Evolutionary conservation across 2,113 vertebrate genomes (phyloP), one percentile per base, ranked within the genome.

Genomic region (Rhodinocichla rosea): DNA sequence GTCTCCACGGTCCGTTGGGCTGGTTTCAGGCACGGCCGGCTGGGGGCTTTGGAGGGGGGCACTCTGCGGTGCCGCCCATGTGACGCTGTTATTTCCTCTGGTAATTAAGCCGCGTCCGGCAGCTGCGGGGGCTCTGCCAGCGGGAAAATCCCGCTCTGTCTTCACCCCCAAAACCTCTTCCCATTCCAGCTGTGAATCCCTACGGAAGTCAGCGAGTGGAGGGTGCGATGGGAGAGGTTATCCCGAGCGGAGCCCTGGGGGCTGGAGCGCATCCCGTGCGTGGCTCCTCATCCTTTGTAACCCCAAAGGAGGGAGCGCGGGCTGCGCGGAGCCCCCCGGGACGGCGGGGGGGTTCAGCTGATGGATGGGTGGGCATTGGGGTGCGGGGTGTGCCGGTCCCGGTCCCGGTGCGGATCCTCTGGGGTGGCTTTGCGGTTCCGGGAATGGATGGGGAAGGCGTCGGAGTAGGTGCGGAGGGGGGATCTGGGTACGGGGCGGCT

Each of bases 121-220:
- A 33, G 53, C 53, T 21, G 30, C 30, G 30, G 53, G 53, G 53
- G 53, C 33, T 83, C 52, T 20, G 62, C 52, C 69, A 15, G 21
- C 2, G 27, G 33, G 15, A 20, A 7, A 60, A 59, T 1, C 28
- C 8, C 30, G 53, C 28, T 67, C 47, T 7, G 6, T 0, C 63
- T 37, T 59, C 18, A 30, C 12, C 37, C 4, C 13, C 2, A 8
- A 47, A 83, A 15, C 9, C 55, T 28, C 75, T 11, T 30, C 20
- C 26, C 63, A 30, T 3, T 45, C 40, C 63, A 2, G 55, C 59
- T 6, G 35, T 4, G 77, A 56, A 26, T 11, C 67, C 5, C 6
- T 2, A 0, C 0, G 67, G 52, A 55, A 42, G n/a, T 11, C 64
- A 27, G 50, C 16, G 50, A 11, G 52, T 10, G 28, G 52, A 53